A percentile compares a stretch with the other conserved stretches of the same genome.
Conservation (phyloP, 2,113 vertebrate genomes). For the Neoarius graeffei region DNA sequence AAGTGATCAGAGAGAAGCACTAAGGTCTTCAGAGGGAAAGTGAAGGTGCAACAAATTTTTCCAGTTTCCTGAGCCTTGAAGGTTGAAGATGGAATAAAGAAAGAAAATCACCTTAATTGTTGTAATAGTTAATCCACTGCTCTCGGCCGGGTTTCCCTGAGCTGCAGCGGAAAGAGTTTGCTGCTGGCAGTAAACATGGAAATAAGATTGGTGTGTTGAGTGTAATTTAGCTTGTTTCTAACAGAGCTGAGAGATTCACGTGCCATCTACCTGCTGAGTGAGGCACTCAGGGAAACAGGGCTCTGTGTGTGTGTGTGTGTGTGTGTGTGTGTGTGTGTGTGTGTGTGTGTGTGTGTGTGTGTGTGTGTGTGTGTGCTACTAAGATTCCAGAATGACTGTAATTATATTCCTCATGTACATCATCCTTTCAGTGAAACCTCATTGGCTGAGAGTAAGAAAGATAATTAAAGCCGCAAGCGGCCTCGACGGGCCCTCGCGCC, state of each 20-base stretch:
- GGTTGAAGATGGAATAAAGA: constrained; percentile 28
- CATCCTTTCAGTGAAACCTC: background rate
- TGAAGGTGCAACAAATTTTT: constrained; percentile 44
- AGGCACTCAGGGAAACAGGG: background rate
- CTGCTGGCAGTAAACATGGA: constrained; percentile 70
- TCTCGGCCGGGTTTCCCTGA: constrained; percentile 66
- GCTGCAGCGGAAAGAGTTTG: constrained; percentile 69
- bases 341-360: constrained; percentile 14
- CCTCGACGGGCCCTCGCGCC: too few species aligned
- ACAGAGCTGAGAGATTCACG: constrained; percentile 25
- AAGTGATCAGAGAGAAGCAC: constrained; percentile 12
- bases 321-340: background rate
- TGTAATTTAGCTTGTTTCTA: constrained; percentile 60
- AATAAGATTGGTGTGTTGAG: constrained; percentile 65
- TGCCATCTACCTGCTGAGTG: constrained; percentile 41
- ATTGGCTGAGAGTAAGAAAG: background rate
- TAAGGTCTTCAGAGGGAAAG: background rate
- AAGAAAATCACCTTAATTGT: constrained; percentile 54
- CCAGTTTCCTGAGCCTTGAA: constrained; percentile 50
- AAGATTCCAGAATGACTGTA: background rate
- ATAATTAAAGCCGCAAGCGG: too few species aligned
- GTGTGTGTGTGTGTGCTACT: background rate
- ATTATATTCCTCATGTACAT: background rate
- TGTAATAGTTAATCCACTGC: constrained; percentile 53
- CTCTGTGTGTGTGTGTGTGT: background rate